Base-by-base conservation (phyloP, 1,140 invertebrate genomes). In the Drosophila albomicans region DNA sequence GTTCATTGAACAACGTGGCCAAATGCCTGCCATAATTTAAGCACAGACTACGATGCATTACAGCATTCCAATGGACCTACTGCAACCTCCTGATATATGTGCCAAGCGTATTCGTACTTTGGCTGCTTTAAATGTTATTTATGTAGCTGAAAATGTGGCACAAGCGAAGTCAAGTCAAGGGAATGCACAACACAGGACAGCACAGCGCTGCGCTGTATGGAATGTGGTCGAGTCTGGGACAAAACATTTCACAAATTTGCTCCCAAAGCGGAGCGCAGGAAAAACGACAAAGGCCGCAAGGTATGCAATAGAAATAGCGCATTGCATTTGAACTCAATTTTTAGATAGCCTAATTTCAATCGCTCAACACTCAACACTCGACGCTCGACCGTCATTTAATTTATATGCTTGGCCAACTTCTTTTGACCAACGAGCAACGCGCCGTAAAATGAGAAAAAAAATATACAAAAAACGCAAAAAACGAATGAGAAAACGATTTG, bases 341-440 rank as follows among this genome's bases (percentile, higher is more conserved):
- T 10, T 48, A 46, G 64, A 76, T 75, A 59, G 66, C 75, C 78
- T 86, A 86, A 86, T 86, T 86, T 86, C 75, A 81, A 81, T 86
- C 78, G 71, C 66, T 71, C 78, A 78, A 77, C 59, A 66, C 63
- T 82, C 59, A 59, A 62, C 64, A 32, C 7, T 32, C 35, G 8
- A 38, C 7, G 35, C 66, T 81, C 61, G 64, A 62, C 65, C 82
- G 76, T 82, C 82, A 87, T 87, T 87, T 87, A 87, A 87, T 82
- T 87, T 87, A 87, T 87, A 76, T 87, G 82, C 82, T 77, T 87
- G 82, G 68, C 68, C 72, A 78, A 87, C 68, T 77, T 72, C 79
- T 79, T 87, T 87, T 74, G 72, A 79, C 82, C 61, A 65, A 57
- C 58, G 8, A 57, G 72, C 56, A 78, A 68, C 58, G 78, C 45